A percentile compares a stretch with the other conserved stretches of the same genome.
Evolutionary conservation across 2,888 invertebrate genomes (phyloP).

Genomic region (Chrysolina oricalcia): DNA sequence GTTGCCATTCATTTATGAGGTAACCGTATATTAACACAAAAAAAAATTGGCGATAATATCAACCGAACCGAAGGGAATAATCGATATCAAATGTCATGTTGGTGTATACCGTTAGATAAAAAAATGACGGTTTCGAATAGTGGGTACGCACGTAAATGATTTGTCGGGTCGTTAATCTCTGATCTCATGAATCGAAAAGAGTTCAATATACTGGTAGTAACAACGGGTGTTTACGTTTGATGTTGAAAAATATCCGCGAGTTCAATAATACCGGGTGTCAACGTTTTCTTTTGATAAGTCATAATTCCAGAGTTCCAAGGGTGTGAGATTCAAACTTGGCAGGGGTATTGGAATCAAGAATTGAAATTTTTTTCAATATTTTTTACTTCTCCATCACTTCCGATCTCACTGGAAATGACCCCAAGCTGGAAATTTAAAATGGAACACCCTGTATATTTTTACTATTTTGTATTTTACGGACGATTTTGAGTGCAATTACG

Average conservation of each 20-base stretch:
- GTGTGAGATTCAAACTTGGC: too few relatives aligned
- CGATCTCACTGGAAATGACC: too few relatives aligned
- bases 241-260: neutral
- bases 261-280: neutral
- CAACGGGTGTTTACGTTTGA: slow-evolving; percentile 3
- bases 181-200: slow-evolving; percentile 21
- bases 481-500: too few relatives aligned
- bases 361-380: too few relatives aligned
- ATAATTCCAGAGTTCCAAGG: too few relatives aligned
- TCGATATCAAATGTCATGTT: slow-evolving; percentile 23
- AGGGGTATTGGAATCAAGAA: too few relatives aligned
- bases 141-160: slow-evolving; percentile 7
- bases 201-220: slow-evolving; percentile 16
- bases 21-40: slow-evolving; percentile 27
- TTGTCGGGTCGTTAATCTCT: slow-evolving; percentile 15
- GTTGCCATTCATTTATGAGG: slow-evolving; percentile 28
- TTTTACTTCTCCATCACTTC: too few relatives aligned
- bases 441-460: too few relatives aligned
- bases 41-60: slow-evolving; percentile 23
- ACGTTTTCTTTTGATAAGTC: too few relatives aligned
- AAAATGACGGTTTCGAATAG: slow-evolving; percentile 5
- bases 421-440: too few relatives aligned
- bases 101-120: slow-evolving; percentile 4
- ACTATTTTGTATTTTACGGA: too few relatives aligned
- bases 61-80: neutral